Conservation (phyloP, 2,888 invertebrate genomes). For the Drosophila anomalipes region DNA sequence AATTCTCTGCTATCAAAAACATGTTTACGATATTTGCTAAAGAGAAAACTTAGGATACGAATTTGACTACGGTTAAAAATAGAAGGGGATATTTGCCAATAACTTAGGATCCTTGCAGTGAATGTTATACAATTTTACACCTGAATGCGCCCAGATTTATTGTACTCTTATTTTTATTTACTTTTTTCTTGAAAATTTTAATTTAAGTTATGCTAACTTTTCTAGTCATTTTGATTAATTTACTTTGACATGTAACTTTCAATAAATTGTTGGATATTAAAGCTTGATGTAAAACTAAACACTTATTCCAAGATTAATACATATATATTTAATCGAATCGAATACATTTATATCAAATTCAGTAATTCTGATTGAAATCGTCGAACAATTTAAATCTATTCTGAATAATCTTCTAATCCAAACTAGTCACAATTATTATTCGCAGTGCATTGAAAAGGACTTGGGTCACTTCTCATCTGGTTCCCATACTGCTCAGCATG, state of each 20-base stretch:
- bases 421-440: neutral
- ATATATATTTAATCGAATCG: too few species aligned
- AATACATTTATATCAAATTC: neutral
- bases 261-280: neutral
- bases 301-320: neutral
- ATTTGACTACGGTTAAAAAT: neutral
- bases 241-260: neutral
- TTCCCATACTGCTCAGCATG: constrained; percentile 38
- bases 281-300: neutral
- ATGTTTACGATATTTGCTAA: neutral
- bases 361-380: neutral
- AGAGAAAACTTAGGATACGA: neutral
- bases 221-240: neutral
- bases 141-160: neutral
- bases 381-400: neutral
- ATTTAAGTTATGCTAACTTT: neutral
- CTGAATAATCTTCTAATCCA: neutral
- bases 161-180: neutral
- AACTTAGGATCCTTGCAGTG: neutral
- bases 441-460: neutral
- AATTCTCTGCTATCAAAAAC: neutral
- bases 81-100: neutral
- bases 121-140: neutral
- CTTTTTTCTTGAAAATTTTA: neutral
- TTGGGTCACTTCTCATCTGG: neutral